phyloP scores from a whole-genome alignment of 2,113 vertebrate genomes.

The Carassius carassius region DNA sequence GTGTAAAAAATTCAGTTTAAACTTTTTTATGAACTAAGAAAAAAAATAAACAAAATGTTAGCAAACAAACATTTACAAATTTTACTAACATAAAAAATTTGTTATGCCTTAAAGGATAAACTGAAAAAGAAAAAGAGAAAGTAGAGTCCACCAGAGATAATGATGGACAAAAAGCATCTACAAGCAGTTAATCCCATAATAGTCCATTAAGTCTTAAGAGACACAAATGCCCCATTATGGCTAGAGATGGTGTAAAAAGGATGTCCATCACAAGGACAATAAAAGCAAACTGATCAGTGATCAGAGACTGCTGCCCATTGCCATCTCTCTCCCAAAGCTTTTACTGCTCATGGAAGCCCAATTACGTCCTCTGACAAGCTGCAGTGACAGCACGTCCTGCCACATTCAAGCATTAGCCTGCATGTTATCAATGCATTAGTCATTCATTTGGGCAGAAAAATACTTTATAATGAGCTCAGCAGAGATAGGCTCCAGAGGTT shows the following conservation, averaged over 20 bases:
- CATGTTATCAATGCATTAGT: constrained; percentile 43
- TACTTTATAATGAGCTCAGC: constrained; percentile 34
- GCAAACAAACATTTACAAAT: no score
- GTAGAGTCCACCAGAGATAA: background rate
- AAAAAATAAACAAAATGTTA: no score
- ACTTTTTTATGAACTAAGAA: no score
- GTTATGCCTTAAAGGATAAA: no score
- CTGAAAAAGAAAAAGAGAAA: constrained; percentile 3
- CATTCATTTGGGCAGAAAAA: constrained; percentile 38
- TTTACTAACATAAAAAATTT: no score
- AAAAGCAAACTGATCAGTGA: constrained; percentile 42
- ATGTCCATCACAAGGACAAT: constrained; percentile 41
- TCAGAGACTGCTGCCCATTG: constrained; percentile 14
- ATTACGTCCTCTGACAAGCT: constrained; percentile 26
- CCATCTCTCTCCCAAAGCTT: constrained; percentile 40
- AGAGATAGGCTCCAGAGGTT: constrained; percentile 14
- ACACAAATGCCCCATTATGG: constrained; percentile 48
- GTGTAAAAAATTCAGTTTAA: no score
- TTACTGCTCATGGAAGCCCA: constrained; percentile 44
- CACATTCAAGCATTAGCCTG: constrained; percentile 29
- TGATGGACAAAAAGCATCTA: constrained; percentile 10
- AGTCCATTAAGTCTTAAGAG: constrained; percentile 46
- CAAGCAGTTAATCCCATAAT: constrained; percentile 48
- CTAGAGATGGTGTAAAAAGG: constrained; percentile 25
- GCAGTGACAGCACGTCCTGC: constrained; percentile 20